phyloP scores from a whole-genome alignment of 2,888 invertebrate genomes.

The Aleiodes leptofemur region DNA sequence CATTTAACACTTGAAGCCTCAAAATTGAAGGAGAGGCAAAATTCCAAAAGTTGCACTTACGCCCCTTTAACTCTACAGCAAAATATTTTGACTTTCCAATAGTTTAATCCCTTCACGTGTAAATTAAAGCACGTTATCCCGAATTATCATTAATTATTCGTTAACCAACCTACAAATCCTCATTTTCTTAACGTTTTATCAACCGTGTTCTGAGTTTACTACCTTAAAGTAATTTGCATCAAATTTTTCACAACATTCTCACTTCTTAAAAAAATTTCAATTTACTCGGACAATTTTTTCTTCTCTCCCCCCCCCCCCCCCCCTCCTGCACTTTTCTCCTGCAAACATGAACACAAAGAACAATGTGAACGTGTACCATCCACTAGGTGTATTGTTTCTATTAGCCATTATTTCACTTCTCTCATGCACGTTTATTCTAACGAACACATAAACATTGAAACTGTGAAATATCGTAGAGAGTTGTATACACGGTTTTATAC shows the following conservation, averaged over 20 bases:
- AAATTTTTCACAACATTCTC: not conserved
- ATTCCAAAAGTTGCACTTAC: too few species aligned
- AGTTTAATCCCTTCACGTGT: too few species aligned
- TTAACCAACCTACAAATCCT: too few species aligned
- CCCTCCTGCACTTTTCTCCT: not conserved
- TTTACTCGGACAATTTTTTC: constrained; percentile 15
- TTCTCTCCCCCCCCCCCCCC: too few species aligned
- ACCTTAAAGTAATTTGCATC: not conserved
- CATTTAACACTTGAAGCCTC: too few species aligned
- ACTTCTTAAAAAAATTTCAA: constrained; percentile 7
- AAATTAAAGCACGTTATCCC: too few species aligned
- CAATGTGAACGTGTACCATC: constrained; percentile 48
- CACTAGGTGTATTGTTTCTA: constrained; percentile 53
- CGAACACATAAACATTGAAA: constrained; percentile 31
- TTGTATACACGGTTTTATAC: constrained; percentile 13
- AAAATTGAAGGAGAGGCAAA: too few species aligned
- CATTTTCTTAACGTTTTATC: too few species aligned
- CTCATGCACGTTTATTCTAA: constrained; percentile 37
- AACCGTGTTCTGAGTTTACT: too few species aligned
- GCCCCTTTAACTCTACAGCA: too few species aligned
- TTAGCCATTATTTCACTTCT: constrained; percentile 57
- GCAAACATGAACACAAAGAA: constrained; percentile 48
- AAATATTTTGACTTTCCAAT: too few species aligned
- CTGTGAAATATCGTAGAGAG: constrained; percentile 7
- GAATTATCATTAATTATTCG: too few species aligned